Evolutionary conservation across 2,113 vertebrate genomes (phyloP).

Genomic region (Ophiodon elongatus): DNA sequence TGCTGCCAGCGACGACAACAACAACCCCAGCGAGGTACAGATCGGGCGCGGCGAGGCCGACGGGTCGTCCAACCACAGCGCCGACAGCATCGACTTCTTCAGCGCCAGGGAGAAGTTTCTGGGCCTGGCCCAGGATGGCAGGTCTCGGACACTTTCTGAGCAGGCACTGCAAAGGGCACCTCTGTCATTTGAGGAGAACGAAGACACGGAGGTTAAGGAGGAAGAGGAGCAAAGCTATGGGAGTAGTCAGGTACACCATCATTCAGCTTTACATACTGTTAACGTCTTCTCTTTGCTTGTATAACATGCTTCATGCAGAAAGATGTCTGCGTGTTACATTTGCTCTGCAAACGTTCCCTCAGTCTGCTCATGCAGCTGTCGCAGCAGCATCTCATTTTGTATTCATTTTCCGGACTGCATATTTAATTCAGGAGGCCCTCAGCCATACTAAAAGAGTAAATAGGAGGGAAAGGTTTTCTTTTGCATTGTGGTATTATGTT

Average conservation of each 20-base stretch:
- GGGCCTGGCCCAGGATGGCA: constrained; percentile 90
- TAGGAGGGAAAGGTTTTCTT: not conserved
- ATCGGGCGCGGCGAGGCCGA: constrained; percentile 48
- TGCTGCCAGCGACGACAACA: constrained; percentile 66
- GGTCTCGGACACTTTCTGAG: constrained; percentile 82
- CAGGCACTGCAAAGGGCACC: constrained; percentile 71
- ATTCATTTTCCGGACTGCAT: not conserved
- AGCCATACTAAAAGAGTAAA: not conserved
- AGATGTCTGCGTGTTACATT: not conserved
- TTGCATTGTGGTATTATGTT: not conserved
- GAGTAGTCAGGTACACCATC: constrained; percentile 29
- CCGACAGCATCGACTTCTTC: constrained; percentile 94
- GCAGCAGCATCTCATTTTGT: not conserved
- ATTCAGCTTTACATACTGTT: not conserved
- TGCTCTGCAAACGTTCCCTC: not conserved
- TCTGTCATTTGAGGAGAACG: constrained; percentile 81
- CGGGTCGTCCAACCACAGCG: constrained; percentile 83
- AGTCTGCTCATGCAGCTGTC: not conserved
- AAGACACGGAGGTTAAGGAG: constrained; percentile 76
- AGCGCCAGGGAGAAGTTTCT: constrained; percentile 95
- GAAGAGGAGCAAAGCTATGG: constrained; percentile 37
- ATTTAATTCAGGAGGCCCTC: not conserved
- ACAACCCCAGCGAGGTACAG: constrained; percentile 58
- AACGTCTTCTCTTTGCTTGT: not conserved
- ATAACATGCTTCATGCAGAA: not conserved